Percentiles rank a stretch among this genome's conserved stretches.
Conservation (phyloP, 2,888 invertebrate species). For the Cataglyphis altisquamis region DNA sequence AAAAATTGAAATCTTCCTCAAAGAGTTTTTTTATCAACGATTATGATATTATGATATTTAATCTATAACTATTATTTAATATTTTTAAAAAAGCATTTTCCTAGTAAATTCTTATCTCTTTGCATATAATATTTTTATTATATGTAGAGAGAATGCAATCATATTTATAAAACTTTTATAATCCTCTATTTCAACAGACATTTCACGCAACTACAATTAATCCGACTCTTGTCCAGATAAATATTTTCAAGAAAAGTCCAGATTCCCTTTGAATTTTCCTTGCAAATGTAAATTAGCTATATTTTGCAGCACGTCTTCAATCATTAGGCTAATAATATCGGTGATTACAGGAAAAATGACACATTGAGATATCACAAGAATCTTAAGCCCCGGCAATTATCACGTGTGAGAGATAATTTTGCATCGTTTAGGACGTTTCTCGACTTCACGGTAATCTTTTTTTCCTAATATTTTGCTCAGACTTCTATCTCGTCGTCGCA, state of each 20-base stretch:
- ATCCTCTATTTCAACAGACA: background rate
- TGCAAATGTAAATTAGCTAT: background rate
- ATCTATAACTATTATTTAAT: background rate
- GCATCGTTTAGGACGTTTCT: background rate
- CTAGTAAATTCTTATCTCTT: background rate
- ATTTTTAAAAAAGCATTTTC: background rate
- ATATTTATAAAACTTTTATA: conserved; percentile 7
- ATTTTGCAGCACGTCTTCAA: background rate
- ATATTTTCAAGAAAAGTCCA: background rate
- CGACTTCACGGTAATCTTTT: background rate
- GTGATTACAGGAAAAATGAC: conserved; percentile 5
- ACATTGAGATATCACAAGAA: background rate
- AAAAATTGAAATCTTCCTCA: background rate
- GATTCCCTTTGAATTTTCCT: background rate
- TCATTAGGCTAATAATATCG: background rate
- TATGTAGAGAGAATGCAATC: background rate
- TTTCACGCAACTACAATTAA: background rate
- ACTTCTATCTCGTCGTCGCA: background rate
- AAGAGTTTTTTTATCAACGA: background rate
- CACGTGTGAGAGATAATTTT: background rate
- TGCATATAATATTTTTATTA: background rate
- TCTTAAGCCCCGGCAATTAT: background rate
- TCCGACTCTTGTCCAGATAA: background rate
- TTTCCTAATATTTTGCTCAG: too few relatives aligned
- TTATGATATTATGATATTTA: background rate